Evolutionary conservation across 2,797 vertebrate genomes (phyloP).

Genomic region (Cyprinodon diabolis): DNA sequence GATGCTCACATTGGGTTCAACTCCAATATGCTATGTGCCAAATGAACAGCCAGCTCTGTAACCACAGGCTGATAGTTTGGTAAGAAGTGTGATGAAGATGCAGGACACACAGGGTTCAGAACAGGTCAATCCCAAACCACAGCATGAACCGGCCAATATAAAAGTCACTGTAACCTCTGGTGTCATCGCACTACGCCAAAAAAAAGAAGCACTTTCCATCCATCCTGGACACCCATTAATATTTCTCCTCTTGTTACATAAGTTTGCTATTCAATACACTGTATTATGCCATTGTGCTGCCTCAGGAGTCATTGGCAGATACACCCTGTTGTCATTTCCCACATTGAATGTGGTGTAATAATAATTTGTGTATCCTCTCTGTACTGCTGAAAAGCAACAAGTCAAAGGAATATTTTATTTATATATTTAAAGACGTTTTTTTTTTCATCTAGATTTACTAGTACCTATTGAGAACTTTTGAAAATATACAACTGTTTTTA

Average conservation of each 20-base stretch:
- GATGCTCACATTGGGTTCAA: slow-evolving; percentile 16
- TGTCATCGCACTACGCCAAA: slow-evolving; percentile 21
- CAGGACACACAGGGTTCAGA: not conserved
- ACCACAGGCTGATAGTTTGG: not conserved
- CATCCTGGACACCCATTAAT: slow-evolving; percentile 68
- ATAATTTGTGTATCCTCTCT: slow-evolving; percentile 8
- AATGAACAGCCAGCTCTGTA: not conserved
- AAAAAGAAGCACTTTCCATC: slow-evolving; percentile 33
- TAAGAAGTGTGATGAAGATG: slow-evolving; percentile 23
- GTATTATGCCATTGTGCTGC: slow-evolving; percentile 54
- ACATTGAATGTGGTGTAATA: slow-evolving; percentile 12
- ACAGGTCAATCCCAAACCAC: slow-evolving; percentile 9
- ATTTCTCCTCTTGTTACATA: slow-evolving; percentile 72
- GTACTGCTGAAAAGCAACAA: not conserved
- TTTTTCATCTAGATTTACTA: not conserved
- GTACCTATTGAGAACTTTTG: not conserved
- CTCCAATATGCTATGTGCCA: slow-evolving; percentile 4
- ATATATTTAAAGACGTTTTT: not conserved
- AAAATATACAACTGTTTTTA: not conserved
- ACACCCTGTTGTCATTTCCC: slow-evolving; percentile 18
- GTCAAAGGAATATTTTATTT: not conserved
- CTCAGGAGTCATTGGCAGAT: slow-evolving; percentile 46
- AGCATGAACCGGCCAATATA: slow-evolving; percentile 1
- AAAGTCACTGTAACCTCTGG: slow-evolving; percentile 11
- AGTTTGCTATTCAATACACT: slow-evolving; percentile 59